Evolutionary conservation across 37 sponge, comb jelly and placozoan genomes (phyloP).

Genomic region (Oopsacas minuta): DNA sequence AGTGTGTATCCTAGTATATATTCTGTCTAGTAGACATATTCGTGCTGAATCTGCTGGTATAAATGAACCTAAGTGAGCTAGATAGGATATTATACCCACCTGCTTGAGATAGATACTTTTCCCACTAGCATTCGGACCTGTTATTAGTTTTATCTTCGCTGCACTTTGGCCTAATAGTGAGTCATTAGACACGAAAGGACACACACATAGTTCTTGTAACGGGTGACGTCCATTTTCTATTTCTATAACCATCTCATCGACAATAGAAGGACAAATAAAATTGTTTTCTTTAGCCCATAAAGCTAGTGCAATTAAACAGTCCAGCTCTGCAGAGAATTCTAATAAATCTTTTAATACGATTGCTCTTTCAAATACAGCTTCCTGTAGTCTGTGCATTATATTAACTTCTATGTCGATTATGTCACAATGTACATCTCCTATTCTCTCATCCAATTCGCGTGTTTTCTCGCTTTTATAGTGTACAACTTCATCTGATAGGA

Average conservation of each 20-base stretch:
- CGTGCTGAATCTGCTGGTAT: conserved; percentile 79
- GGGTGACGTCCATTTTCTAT: conserved; percentile 86
- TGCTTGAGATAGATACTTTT: conserved; percentile 99
- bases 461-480: conserved; percentile 78
- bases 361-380: conserved; percentile 60
- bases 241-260: conserved; percentile 46
- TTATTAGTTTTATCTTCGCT: conserved; percentile 74
- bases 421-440: conserved; percentile 90
- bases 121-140: conserved; percentile 98
- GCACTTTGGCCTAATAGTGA: conserved; percentile 32
- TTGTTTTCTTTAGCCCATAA: conserved; percentile 72
- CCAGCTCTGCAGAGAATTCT: conserved; percentile 78
- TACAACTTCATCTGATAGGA: conserved; percentile 36
- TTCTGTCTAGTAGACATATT: conserved; percentile 72
- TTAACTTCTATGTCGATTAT: conserved; percentile 44
- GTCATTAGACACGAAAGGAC: conserved; percentile 88
- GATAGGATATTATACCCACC: conserved; percentile 85
- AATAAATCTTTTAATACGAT: conserved; percentile 38
- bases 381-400: conserved; percentile 88
- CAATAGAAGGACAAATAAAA: conserved; percentile 52
- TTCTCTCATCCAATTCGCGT: conserved; percentile 59
- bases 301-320: conserved; percentile 79
- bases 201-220: conserved; percentile 83
- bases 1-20: conserved; percentile 83
- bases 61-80: conserved; percentile 93